phyloP scores from a whole-genome alignment of 2,797 vertebrate genomes.

The Lutjanus campechanus region DNA sequence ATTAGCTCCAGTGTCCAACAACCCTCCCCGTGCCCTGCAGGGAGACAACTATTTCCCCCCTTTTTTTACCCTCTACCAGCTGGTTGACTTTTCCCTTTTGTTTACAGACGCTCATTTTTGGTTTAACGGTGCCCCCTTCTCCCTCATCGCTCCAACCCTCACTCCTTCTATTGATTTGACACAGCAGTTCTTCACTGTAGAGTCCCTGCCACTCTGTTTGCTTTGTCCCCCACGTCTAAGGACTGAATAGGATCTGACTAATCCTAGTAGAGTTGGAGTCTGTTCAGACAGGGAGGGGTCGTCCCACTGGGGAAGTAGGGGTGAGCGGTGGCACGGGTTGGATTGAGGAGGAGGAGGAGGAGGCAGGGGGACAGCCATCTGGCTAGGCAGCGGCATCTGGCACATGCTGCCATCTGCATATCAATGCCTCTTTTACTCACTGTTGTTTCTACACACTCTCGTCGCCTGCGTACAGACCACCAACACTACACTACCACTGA shows the following conservation, averaged over 20 bases:
- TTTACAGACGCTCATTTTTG: slow-evolving; percentile 46
- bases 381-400: slow-evolving; percentile 76
- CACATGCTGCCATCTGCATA: slow-evolving; percentile 81
- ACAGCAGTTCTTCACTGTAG: slow-evolving; percentile 38
- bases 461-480: slow-evolving; percentile 8
- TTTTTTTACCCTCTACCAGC: slow-evolving; percentile 46
- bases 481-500: slow-evolving; percentile 15
- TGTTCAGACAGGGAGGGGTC: slow-evolving; percentile 69
- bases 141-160: slow-evolving; percentile 14
- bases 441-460: slow-evolving; percentile 56
- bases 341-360: slow-evolving; percentile 27
- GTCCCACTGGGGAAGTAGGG: slow-evolving; percentile 67
- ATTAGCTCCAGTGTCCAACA: slow-evolving; percentile 59
- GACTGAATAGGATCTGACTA: slow-evolving; percentile 71
- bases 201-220: slow-evolving; percentile 51
- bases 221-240: slow-evolving; percentile 53
- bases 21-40: slow-evolving; percentile 17
- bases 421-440: slow-evolving; percentile 70
- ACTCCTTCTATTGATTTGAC: slow-evolving; percentile 54
- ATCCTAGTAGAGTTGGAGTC: slow-evolving; percentile 71
- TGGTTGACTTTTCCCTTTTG: slow-evolving; percentile 66
- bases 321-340: slow-evolving; percentile 54
- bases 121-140: slow-evolving; percentile 25
- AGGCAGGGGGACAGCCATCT: slow-evolving; percentile 70
- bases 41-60: slow-evolving; percentile 16